Evolutionary conservation across 2,113 vertebrate genomes (phyloP).

Genomic region (Phalacrocorax aristotelis): DNA sequence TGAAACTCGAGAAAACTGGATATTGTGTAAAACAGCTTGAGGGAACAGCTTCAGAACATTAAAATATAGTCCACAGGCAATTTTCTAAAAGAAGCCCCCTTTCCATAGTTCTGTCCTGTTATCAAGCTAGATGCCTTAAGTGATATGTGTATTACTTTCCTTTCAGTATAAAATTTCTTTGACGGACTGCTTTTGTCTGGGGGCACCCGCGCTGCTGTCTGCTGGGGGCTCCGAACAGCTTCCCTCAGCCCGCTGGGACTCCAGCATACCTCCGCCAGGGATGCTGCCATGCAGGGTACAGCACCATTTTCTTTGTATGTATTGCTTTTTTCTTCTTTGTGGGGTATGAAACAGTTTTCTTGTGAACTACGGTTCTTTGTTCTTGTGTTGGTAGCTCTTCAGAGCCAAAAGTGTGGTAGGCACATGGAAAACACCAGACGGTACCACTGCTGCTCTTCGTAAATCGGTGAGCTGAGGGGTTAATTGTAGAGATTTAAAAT

Average conservation of each 20-base stretch:
- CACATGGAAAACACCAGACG: background rate
- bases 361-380: background rate
- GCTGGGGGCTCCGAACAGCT: background rate
- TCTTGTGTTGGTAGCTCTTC: background rate
- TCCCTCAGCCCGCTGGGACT: background rate
- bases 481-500: background rate
- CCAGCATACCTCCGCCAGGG: background rate
- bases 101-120: conserved; percentile 8
- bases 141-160: background rate
- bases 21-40: conserved; percentile 56
- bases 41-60: conserved; percentile 50
- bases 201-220: background rate
- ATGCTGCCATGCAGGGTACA: background rate
- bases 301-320: background rate
- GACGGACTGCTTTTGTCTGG: background rate
- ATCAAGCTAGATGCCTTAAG: conserved; percentile 35
- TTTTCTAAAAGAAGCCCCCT: conserved; percentile 11
- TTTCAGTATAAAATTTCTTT: background rate
- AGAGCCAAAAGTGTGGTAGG: background rate
- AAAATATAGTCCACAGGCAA: conserved; percentile 48
- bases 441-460: background rate
- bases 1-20: conserved; percentile 32
- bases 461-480: background rate
- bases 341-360: background rate
- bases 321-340: background rate